Base-by-base conservation (phyloP, 2,888 invertebrate genomes). In the Bellardia bayeri region DNA sequence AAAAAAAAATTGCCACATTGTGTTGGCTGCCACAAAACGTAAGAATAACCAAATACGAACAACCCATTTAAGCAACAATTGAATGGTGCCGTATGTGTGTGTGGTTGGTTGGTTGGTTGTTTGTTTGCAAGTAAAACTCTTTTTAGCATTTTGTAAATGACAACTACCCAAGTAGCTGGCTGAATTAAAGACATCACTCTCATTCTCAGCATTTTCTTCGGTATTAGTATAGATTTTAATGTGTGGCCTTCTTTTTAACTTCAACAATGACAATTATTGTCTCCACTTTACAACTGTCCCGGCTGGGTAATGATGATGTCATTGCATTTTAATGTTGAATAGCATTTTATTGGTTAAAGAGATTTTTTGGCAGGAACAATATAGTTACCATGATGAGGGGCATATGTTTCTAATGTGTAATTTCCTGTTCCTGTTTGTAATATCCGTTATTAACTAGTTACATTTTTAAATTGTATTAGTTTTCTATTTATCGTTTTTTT, bases 351-450 rank as follows among this genome's bases (percentile, higher is more conserved):
- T 33, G 69, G 33, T 61, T 42, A 54, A 71, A 54, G 23, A 49
- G 45, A 81, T 14, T 3, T 16, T 63, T 30, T 14, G 3, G 8
- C 7, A 16, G 16, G 37, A 58, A 66, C 42, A 16, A 7, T n/a
- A 51, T n/a, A n/a, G 14, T 40, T 40, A 61, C 33, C 14, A 69
- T 69, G 4, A 58, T 68, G 54, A 68, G 72, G 37, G 68, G 63
- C 85, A 85, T 82, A 72, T 82, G 71, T 83, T 23, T 76, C 37
- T 88, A 80, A 78, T 83, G 80, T 54, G 72, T 45, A 83, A 88
- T 86, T 86, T 88, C 88, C 88, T 88, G 33, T 88, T 88, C 88
- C 88, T 85, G 85, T 78, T 82, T 76, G 16, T 13, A 80, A 54
- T 81, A 23, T 16, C 45, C 71, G 54, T 56, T 82, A 71, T 58